These are phyloP conservation scores for Drosophila mettleri DNA, from an alignment of 2,888 invertebrate genomes.

Conservation along the genomic window DNA sequence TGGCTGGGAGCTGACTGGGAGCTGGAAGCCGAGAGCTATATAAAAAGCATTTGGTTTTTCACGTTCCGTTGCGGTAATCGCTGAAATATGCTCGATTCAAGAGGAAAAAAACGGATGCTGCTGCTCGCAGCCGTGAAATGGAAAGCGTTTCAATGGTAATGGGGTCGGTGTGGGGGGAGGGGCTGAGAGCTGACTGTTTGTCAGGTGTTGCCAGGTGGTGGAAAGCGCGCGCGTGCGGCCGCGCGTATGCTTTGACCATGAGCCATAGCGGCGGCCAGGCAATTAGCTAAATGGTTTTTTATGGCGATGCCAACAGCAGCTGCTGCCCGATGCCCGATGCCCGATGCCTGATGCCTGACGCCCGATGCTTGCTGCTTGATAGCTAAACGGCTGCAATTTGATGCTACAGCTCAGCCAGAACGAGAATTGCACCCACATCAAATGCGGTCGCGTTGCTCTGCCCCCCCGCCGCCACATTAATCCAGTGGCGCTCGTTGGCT, in stretches of 20 bases:
- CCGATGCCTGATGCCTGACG: conserved; percentile 8
- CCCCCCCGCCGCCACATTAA: neutral
- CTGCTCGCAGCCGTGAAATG: conserved; percentile 55
- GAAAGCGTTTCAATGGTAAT: conserved; percentile 27
- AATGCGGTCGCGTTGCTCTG: conserved; percentile 32
- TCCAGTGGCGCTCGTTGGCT: neutral
- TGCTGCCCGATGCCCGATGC: conserved; percentile 20
- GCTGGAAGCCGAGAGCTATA: neutral
- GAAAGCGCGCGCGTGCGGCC: conserved; percentile 3
- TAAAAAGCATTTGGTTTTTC: conserved; percentile 27
- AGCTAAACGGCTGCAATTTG: conserved; percentile 57
- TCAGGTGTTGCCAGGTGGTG: conserved; percentile 51
- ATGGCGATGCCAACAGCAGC: conserved; percentile 42
- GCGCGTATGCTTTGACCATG: conserved; percentile 5
- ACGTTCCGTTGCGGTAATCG: conserved; percentile 44
- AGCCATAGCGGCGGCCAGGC: conserved; percentile 32
- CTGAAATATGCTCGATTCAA: conserved; percentile 36
- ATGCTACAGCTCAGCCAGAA: conserved; percentile 34
- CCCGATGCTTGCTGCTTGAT: conserved; percentile 58
- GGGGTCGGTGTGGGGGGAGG: neutral
- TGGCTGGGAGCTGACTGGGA: neutral
- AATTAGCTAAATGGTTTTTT: conserved; percentile 78
- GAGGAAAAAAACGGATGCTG: conserved; percentile 16
- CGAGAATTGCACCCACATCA: conserved; percentile 65
- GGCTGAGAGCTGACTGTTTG: neutral